Conservation (phyloP, 2,113 vertebrate genomes). For the Paramisgurnus dabryanus region DNA sequence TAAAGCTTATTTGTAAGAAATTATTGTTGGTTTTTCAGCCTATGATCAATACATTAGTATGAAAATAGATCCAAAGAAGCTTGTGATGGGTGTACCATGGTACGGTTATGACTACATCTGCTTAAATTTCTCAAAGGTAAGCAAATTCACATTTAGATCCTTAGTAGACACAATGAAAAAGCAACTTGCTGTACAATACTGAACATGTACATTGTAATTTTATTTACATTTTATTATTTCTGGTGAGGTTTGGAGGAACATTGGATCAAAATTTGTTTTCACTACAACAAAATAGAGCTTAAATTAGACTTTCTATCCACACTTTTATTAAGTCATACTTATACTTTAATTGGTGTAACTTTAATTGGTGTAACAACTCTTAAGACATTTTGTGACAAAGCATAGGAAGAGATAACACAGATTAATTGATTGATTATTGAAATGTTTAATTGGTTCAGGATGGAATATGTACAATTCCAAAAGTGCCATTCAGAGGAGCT, state of each 20-base stretch:
- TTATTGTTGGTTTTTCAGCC: slow-evolving; percentile 65
- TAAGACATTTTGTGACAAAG: no score
- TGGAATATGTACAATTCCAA: slow-evolving; percentile 77
- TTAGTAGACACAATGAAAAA: background rate
- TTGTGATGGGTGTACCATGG: slow-evolving; percentile 96
- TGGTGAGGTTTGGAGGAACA: no score
- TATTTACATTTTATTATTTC: background rate
- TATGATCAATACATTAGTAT: slow-evolving; percentile 84
- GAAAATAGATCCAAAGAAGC: slow-evolving; percentile 84
- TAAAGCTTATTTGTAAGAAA: no score
- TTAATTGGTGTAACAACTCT: no score
- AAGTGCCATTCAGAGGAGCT: slow-evolving; percentile 87
- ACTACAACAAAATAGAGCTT: no score
- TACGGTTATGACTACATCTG: slow-evolving; percentile 97
- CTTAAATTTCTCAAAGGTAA: slow-evolving; percentile 81
- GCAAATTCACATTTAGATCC: background rate
- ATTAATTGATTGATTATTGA: no score
- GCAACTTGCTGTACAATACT: background rate
- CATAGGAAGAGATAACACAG: no score
- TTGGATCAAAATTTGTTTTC: no score
- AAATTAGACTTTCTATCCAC: no score
- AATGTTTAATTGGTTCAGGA: slow-evolving; percentile 66
- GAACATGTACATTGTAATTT: background rate
- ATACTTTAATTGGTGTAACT: no score
- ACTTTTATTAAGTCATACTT: no score